Conservation (phyloP, 1,140 invertebrate genomes). For the Mylabris phalerata region DNA sequence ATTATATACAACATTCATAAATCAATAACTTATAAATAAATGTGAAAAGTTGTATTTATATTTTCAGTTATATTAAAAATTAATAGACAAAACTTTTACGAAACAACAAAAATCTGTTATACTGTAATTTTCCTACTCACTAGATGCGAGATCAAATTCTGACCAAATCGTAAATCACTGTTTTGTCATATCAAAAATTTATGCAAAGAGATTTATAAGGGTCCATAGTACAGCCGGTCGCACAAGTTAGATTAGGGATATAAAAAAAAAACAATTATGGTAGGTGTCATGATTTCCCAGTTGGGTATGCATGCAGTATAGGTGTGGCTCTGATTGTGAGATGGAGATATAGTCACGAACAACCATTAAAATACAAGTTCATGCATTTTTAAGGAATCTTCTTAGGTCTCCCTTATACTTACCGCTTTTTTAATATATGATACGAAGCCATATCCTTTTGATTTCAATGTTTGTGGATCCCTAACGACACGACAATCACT, state of each 20-base stretch:
- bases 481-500: constrained; percentile 94
- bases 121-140: too few relatives aligned
- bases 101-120: too few relatives aligned
- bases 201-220: constrained; percentile 17
- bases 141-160: too few relatives aligned
- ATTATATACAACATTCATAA: too few relatives aligned
- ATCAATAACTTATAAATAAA: too few relatives aligned
- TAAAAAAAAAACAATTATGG: constrained; percentile 24
- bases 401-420: constrained; percentile 21
- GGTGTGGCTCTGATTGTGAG: constrained; percentile 13
- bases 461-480: constrained; percentile 97
- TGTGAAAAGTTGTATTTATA: too few relatives aligned
- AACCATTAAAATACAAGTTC: constrained; percentile 12
- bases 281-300: constrained; percentile 25
- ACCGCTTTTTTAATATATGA: constrained; percentile 95
- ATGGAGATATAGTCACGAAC: constrained; percentile 14
- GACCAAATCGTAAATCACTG: constrained; percentile 15
- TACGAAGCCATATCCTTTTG: constrained; percentile 99
- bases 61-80: too few relatives aligned
- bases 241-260: constrained; percentile 22
- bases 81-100: too few relatives aligned
- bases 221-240: constrained; percentile 13
- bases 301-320: constrained; percentile 16
- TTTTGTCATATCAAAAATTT: constrained; percentile 15
- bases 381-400: background rate